phyloP scores from a whole-genome alignment of 2,113 vertebrate species.

The Thamnaconus septentrionalis region DNA sequence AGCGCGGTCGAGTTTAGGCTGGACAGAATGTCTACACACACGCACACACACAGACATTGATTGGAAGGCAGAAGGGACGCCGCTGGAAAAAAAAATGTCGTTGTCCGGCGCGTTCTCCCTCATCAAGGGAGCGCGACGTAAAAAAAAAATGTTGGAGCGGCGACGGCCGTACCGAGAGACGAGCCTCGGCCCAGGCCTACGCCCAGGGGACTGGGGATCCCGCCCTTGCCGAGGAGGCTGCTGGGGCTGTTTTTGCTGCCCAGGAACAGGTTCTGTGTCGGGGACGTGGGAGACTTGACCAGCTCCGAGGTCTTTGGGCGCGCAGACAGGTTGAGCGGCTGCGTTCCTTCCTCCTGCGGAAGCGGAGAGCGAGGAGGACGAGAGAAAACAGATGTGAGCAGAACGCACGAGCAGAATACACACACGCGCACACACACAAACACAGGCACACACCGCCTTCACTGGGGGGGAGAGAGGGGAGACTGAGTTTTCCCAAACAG shows the following conservation, averaged over 20 bases:
- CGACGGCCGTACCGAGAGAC: conserved; percentile 86
- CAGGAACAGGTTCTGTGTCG: conserved; percentile 90
- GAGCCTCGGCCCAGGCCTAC: conserved; percentile 87
- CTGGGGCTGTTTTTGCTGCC: conserved; percentile 91
- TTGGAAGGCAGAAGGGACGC: no score
- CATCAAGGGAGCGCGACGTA: no score
- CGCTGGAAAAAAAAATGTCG: no score
- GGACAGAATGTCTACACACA: conserved; percentile 90
- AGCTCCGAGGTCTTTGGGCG: conserved; percentile 93
- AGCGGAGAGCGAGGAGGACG: conserved; percentile 55
- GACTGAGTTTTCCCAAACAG: conserved; percentile 52
- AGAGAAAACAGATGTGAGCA: conserved; percentile 80
- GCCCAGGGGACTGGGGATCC: conserved; percentile 88
- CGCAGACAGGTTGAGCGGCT: conserved; percentile 97
- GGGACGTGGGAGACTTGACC: conserved; percentile 92
- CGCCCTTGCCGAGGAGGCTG: conserved; percentile 85
- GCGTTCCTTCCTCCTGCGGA: conserved; percentile 92
- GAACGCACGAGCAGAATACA: conserved; percentile 12
- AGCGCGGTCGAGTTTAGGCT: conserved; percentile 97
- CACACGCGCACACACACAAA: no score
- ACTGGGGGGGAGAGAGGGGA: conserved; percentile 24
- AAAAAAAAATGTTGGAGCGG: neutral
- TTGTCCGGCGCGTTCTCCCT: no score
- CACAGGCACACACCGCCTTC: conserved; percentile 5
- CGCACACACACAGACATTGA: neutral